phyloP scores from a whole-genome alignment of 2,113 vertebrate genomes.

The Chaetodon trifascialis region DNA sequence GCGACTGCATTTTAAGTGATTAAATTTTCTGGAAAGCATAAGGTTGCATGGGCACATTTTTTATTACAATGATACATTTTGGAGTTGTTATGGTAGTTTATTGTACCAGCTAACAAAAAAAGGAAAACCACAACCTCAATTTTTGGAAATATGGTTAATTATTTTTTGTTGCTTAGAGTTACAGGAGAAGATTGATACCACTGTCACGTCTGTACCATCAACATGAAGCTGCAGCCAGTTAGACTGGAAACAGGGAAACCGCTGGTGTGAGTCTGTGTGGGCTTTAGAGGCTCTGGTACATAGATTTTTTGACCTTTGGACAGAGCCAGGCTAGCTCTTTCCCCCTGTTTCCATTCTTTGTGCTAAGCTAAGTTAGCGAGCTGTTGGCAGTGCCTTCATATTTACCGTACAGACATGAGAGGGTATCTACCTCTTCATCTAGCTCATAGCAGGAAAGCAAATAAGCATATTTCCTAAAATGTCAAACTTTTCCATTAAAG shows the following conservation, averaged over 20 bases:
- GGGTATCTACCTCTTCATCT: not conserved
- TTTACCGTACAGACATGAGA: not conserved
- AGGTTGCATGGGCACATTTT: not conserved
- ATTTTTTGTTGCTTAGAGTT: not conserved
- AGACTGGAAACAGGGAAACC: not conserved
- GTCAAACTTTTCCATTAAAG: not conserved
- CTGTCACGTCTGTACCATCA: not conserved
- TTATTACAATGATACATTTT: slow-evolving; percentile 2
- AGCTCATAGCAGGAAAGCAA: not conserved
- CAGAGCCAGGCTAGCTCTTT: not conserved
- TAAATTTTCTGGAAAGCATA: not conserved
- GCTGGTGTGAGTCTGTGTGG: not conserved
- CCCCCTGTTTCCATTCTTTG: not conserved
- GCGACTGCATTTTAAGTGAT: not conserved
- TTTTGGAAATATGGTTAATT: not conserved
- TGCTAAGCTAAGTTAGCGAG: not conserved
- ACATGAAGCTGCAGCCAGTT: not conserved
- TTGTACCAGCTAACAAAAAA: not conserved
- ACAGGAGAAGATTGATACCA: not conserved
- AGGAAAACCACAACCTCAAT: not conserved
- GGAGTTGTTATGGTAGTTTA: not conserved
- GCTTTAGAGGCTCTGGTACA: not conserved
- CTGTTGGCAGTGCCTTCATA: not conserved
- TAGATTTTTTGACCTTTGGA: not conserved
- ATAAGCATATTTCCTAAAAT: not conserved